Conservation (phyloP, 92 coral and sea anemone species). For the Parazoanthus atlanticus region DNA sequence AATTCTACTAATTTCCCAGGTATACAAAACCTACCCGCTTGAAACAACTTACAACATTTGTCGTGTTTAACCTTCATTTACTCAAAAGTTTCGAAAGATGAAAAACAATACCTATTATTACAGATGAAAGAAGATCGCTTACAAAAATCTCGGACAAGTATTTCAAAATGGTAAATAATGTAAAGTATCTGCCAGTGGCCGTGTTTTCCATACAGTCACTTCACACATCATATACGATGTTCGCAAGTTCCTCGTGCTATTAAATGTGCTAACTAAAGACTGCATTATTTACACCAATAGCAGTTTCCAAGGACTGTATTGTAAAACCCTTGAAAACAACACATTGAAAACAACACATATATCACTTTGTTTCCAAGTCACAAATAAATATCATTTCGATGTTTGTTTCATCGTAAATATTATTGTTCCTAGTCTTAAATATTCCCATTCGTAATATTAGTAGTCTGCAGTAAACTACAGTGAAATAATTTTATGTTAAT, state of each 20-base stretch:
- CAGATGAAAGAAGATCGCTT: background rate
- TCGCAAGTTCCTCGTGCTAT: background rate
- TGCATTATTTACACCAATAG: background rate
- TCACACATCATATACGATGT: background rate
- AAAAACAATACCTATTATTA: constrained; percentile 3
- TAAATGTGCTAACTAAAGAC: background rate
- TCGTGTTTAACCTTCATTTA: background rate
- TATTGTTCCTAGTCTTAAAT: constrained; percentile 32
- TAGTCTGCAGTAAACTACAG: background rate
- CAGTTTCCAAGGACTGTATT: background rate
- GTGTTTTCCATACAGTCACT: background rate
- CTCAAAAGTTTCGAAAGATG: background rate
- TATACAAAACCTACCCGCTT: background rate
- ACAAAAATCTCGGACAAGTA: constrained; percentile 17
- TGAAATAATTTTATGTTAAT: background rate
- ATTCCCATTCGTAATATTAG: constrained; percentile 6
- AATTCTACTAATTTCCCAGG: background rate
- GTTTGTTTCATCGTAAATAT: constrained; percentile 30
- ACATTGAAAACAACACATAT: constrained; percentile 1
- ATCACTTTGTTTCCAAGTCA: constrained; percentile 5
- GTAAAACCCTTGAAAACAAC: background rate
- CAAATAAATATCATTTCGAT: constrained; percentile 32
- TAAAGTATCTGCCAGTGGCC: background rate
- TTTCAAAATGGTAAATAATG: background rate
- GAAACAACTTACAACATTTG: background rate